Percentiles rank a stretch among this genome's conserved stretches.
Evolutionary conservation across 2,888 invertebrate species (phyloP).

Genomic region (Metellina segmentata): DNA sequence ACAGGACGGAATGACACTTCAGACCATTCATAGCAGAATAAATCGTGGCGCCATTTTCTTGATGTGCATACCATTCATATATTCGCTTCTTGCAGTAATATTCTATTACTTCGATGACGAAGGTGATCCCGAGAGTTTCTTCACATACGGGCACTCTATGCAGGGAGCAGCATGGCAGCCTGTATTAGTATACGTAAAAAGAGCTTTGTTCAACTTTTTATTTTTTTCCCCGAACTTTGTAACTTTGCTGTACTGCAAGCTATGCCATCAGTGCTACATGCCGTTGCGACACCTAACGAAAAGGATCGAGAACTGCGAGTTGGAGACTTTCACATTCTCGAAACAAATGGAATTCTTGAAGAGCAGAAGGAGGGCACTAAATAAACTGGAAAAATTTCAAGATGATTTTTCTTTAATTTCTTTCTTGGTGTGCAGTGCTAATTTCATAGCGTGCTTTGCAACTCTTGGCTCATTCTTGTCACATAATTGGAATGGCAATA

Average conservation of each 20-base stretch:
- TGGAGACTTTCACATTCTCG: not conserved
- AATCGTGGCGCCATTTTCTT: not conserved
- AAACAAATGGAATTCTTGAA: not conserved
- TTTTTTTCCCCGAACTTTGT: not conserved
- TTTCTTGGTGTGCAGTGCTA: constrained; percentile 6
- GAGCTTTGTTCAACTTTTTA: not conserved
- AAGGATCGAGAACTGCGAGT: not conserved
- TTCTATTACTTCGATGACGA: not conserved
- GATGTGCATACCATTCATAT: not conserved
- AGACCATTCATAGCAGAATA: not conserved
- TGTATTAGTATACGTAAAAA: not conserved
- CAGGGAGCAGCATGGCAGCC: no score
- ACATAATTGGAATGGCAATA: not conserved
- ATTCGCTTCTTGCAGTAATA: not conserved
- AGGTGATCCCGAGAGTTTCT: not conserved
- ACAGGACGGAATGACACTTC: not conserved
- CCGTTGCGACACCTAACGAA: not conserved
- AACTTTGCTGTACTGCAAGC: constrained; percentile 24
- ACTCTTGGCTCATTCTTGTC: constrained; percentile 9
- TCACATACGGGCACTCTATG: constrained; percentile 6
- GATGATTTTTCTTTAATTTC: not conserved
- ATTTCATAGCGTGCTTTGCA: not conserved
- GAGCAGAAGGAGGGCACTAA: not conserved
- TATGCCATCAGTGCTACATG: constrained; percentile 7
- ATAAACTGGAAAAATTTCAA: not conserved